A percentile compares a stretch with the other conserved stretches of the same genome.
phyloP scores from a whole-genome alignment of 1,140 invertebrate genomes.

The Conus betulinus region DNA sequence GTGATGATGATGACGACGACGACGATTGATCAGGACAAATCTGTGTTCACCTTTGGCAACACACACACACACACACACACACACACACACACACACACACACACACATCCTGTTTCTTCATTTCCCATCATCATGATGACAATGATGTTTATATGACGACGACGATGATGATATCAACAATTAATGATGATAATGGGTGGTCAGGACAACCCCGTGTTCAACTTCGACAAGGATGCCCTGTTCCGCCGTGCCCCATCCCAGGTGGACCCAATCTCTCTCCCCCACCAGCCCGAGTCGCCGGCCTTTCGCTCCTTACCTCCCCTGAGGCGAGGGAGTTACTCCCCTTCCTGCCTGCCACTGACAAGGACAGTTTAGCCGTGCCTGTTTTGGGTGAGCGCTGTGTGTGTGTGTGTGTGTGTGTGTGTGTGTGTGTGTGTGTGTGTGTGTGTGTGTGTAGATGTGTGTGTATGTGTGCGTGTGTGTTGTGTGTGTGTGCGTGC shows the following conservation, averaged over 20 bases:
- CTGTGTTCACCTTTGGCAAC: too few species aligned
- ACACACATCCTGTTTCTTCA: too few species aligned
- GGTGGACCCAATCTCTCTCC: not conserved
- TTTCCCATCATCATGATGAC: not conserved
- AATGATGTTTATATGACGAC: not conserved
- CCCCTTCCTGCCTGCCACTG: slow-evolving; percentile 2
- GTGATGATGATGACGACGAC: not conserved
- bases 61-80: too few species aligned
- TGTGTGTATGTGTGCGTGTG: too few species aligned
- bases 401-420: too few species aligned
- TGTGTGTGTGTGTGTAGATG: too few species aligned
- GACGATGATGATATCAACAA: not conserved
- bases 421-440: too few species aligned
- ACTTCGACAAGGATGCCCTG: not conserved
- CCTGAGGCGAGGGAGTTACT: not conserved
- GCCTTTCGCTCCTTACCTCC: not conserved
- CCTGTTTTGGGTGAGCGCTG: not conserved
- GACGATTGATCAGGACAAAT: too few species aligned
- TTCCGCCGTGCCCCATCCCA: not conserved
- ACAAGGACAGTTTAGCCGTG: not conserved
- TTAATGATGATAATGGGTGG: not conserved
- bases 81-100: too few species aligned
- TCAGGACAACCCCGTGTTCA: slow-evolving; percentile 14
- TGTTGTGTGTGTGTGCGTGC: too few species aligned
- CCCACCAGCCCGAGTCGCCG: not conserved